These are phyloP conservation scores for Hippopotamyrus pictus DNA, from an alignment of 2,797 vertebrate genomes.

Conservation along the genomic window DNA sequence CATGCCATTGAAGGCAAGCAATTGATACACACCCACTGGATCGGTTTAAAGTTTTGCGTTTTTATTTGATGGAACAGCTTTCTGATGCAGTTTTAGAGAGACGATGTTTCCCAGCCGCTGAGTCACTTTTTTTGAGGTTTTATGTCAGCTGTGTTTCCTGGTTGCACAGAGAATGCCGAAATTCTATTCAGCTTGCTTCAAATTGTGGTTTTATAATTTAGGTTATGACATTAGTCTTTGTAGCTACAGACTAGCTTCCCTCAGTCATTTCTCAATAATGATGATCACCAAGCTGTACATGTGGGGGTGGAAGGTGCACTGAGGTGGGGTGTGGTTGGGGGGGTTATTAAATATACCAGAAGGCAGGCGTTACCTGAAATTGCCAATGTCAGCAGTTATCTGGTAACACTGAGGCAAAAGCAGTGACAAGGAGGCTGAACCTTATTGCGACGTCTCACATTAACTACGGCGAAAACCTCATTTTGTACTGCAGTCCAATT, in stretches of 20 bases:
- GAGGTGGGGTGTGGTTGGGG: background rate
- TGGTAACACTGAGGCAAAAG: background rate
- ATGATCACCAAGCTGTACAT: background rate
- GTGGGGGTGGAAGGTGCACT: background rate
- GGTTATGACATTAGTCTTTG: constrained; percentile 14
- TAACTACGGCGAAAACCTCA: background rate
- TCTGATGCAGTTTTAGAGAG: background rate
- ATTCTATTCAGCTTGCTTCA: background rate
- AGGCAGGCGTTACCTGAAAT: background rate
- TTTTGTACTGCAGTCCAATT: background rate
- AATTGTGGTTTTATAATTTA: constrained; percentile 20
- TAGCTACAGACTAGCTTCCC: background rate
- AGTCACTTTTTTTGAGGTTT: background rate
- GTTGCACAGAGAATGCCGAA: background rate
- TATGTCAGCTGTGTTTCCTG: background rate
- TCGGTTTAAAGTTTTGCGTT: background rate
- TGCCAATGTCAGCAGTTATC: background rate
- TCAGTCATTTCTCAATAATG: constrained; percentile 17
- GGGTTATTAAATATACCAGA: background rate
- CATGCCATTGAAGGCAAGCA: background rate
- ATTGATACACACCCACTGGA: background rate
- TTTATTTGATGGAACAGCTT: background rate
- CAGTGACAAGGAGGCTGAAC: background rate
- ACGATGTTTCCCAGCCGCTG: background rate
- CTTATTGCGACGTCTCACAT: background rate